Conservation (phyloP, 2,797 vertebrate species). For the Eidolon dupreanum region DNA sequence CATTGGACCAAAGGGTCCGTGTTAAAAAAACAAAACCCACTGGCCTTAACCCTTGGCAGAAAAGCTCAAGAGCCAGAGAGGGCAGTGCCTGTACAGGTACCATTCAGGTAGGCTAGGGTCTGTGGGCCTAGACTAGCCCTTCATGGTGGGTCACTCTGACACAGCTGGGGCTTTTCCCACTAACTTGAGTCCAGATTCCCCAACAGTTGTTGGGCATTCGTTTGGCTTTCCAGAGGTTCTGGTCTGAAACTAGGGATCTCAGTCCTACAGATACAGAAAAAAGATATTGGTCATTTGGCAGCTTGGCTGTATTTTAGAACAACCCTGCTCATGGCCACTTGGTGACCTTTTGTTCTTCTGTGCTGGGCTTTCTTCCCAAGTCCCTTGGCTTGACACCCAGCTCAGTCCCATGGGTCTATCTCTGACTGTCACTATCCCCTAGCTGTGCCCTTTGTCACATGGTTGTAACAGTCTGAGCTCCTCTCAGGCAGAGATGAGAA, state of each 20-base stretch:
- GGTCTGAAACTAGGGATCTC: not conserved
- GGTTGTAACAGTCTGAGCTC: not conserved
- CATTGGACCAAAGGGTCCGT: not conserved
- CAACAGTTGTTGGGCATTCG: not conserved
- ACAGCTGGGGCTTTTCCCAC: not conserved
- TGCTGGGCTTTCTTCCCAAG: not conserved
- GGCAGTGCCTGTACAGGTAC: not conserved
- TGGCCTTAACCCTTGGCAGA: slow-evolving; percentile 31
- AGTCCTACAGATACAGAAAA: not conserved
- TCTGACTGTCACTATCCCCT: not conserved
- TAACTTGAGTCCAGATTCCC: not conserved
- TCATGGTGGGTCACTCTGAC: not conserved
- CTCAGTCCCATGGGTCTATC: not conserved
- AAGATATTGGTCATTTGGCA: not conserved
- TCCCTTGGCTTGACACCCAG: not conserved
- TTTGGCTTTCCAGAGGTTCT: not conserved
- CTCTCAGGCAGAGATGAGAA: not conserved
- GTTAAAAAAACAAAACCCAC: not conserved
- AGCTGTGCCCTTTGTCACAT: not conserved
- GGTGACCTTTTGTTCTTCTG: not conserved
- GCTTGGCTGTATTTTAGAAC: not conserved
- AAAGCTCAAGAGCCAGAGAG: not conserved
- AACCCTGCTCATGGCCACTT: not conserved
- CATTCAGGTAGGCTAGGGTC: not conserved
- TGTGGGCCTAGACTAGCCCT: not conserved